Evolutionary conservation across 1,140 invertebrate species (phyloP), one percentile per base, ranked within the genome.

Genomic region (Drosophila simulans): DNA sequence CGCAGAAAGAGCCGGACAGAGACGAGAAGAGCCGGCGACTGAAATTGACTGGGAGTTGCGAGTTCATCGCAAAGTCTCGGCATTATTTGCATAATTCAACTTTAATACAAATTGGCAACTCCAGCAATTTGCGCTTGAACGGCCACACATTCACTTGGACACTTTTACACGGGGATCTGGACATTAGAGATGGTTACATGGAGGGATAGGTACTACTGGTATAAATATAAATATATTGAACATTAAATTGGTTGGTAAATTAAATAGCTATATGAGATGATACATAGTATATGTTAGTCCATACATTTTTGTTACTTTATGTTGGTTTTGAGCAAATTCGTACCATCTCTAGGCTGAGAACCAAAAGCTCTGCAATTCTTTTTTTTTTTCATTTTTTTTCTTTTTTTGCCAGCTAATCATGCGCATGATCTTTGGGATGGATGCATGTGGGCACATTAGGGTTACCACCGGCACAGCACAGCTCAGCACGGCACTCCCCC

Each of bases 71-170:
- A 17, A 57, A 55, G 73, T 60, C 65, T 64, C 17, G 56, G 72
- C 81, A 80, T 68, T 84, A 84, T 84, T 84, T 84, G 82, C 82
- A 85, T 85, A 85, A 85, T 85, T 85, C 68, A 85, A 81, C 73
- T 75, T 66, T 75, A 74, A 86, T 86, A 81, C 82, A 86, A 85
- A 86, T 86, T 86, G 82, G 77, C 60, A 84, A 60, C 68, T 42
- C 53, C 17, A 70, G 70, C 68, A 70, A 70, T 70, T 70, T 70
- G 35, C 68, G 68, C 68, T 70, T 55, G 31, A 45, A 39, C 20
- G 51, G 57, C 51, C 71, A 72, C 51, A 63, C 55, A 70, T 56
- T 70, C 51, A 39, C 43, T 46, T 22, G 46, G 52, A 46, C 54
- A 64, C 42, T 53, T 68, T 39, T 31, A 40, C 37, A 15, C 39